Base-by-base conservation (phyloP, 2,888 invertebrate species). In the Clepsis dumicolana region DNA sequence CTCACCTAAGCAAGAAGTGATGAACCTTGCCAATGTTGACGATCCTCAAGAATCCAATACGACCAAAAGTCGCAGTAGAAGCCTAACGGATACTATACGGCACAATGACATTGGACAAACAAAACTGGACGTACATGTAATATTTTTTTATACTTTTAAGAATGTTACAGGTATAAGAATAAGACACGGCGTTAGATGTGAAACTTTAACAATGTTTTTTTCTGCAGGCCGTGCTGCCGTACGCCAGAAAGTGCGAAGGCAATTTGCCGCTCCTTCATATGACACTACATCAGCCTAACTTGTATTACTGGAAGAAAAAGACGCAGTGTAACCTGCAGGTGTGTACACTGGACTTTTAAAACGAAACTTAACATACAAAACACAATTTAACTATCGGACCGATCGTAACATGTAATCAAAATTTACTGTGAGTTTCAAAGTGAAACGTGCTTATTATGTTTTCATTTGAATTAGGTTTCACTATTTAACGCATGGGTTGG, bases 221-320 rank as follows among this genome's bases (percentile, higher is more conserved):
- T 48, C 21, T 48, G 2, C 32, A 54, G 54, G 4, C 54, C 12
- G 18, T 18, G 5, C 1, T 29, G 18, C 18, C 48, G 10, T 21
- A 32, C 10, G 35, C 32, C 7, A 71, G 72, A 0, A 73, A 70
- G 5, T 0, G 0, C 1, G 74, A 74, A 5, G 78, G 79, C 0
- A 83, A 78, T 61, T 14, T 90, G 16, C 83, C 89, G 0, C 74
- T 93, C 0, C 1, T 90, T 0, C 87, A 90, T 69, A 38, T 82
- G 1, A 86, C 83, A 0, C 73, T 94, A 24, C 76, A 85, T 0
- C 93, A 93, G 72, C 93, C 93, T 0, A 93, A 93, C 72, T 65
- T 94, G 1, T 93, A 93, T 71, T 92, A 85, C 71, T 90, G 84
- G 85, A 82, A 77, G 48, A 85, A 77, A 63, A 86, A 81, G 60